phyloP scores from a whole-genome alignment of 2,888 invertebrate genomes.

The Drosophila pegasa region DNA sequence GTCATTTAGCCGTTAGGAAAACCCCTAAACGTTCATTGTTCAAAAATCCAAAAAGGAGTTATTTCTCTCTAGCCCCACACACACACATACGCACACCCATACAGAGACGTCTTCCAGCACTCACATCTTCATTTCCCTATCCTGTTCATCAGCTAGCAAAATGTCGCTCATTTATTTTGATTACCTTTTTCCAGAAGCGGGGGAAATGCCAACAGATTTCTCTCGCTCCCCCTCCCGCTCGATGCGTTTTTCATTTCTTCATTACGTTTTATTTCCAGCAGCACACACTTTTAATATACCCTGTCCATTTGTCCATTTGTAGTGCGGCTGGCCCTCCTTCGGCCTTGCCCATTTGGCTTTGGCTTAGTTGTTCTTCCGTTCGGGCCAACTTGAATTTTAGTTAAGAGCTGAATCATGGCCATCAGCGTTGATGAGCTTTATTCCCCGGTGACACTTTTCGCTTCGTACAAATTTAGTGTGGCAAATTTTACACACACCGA shows the following conservation, averaged over 20 bases:
- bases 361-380: constrained; percentile 28
- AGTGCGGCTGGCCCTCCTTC: constrained; percentile 29
- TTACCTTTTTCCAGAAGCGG: constrained; percentile 65
- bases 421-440: constrained; percentile 79
- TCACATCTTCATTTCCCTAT: constrained; percentile 52
- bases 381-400: constrained; percentile 58
- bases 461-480: constrained; percentile 72
- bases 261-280: constrained; percentile 44
- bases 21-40: constrained; percentile 55
- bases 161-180: constrained; percentile 79
- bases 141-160: constrained; percentile 67
- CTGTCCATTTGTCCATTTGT: constrained; percentile 49
- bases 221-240: constrained; percentile 32
- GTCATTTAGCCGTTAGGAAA: constrained; percentile 49
- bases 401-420: constrained; percentile 76
- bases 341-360: constrained; percentile 5
- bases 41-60: constrained; percentile 69
- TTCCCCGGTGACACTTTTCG: constrained; percentile 79
- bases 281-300: constrained; percentile 55
- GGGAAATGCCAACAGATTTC: constrained; percentile 65
- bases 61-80: constrained; percentile 41
- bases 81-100: neutral
- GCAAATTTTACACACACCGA: constrained; percentile 58
- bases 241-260: constrained; percentile 35
- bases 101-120: neutral